These are phyloP conservation scores for Tetragonisca angustula DNA, from an alignment of 2,888 invertebrate genomes.

Conservation along the genomic window DNA sequence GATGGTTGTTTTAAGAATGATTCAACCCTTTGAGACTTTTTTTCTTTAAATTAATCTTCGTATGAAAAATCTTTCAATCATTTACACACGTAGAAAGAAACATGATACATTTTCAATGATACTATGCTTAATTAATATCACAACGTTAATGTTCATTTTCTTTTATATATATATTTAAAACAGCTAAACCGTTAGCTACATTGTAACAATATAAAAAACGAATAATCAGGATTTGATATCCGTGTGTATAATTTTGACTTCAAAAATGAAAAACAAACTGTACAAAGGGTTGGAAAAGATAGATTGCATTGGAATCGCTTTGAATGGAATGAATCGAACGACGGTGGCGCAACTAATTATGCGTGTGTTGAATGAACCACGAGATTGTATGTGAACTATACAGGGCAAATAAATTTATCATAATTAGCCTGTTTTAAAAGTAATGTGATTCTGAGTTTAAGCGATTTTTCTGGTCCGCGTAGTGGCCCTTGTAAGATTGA, in stretches of 20 bases:
- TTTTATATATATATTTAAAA: not conserved
- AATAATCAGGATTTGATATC: not conserved
- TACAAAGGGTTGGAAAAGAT: conserved; percentile 13
- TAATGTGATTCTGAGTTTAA: conserved; percentile 34
- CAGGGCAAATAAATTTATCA: conserved; percentile 22
- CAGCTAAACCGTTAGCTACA: not conserved
- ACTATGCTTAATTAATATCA: not conserved
- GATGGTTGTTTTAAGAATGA: conserved; percentile 13
- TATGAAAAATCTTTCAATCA: not conserved
- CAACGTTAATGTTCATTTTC: not conserved
- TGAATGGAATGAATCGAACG: not conserved
- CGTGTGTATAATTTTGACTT: not conserved
- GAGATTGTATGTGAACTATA: conserved; percentile 4
- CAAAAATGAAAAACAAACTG: not conserved
- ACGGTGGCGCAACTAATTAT: not conserved
- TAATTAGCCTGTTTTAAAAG: conserved; percentile 20
- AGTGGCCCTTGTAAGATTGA: conserved; percentile 10
- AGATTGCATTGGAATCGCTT: conserved; percentile 2
- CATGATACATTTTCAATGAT: not conserved
- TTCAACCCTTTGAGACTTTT: conserved; percentile 28
- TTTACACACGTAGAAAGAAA: not conserved
- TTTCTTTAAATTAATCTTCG: not conserved
- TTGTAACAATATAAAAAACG: not conserved
- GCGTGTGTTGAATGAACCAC: not conserved
- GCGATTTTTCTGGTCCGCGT: conserved; percentile 5